Evolutionary conservation across 1,140 invertebrate genomes (phyloP).

Genomic region (Trichonephila clavipes): DNA sequence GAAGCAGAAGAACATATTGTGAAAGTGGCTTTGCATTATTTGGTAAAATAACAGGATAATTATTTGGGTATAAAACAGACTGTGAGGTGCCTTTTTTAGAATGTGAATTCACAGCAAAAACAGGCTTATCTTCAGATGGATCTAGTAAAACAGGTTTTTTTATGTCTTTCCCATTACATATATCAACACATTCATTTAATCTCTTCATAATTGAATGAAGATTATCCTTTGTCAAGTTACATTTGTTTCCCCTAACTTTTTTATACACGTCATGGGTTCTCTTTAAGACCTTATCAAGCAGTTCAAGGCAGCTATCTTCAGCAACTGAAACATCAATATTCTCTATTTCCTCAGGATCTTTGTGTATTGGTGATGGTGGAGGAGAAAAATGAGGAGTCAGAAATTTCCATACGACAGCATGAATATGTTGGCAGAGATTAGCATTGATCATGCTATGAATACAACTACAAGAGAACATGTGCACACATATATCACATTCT

Average conservation of each 20-base stretch:
- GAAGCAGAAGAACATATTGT: constrained; percentile 14
- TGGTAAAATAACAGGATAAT: constrained; percentile 25
- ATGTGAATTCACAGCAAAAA: background rate
- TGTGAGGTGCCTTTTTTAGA: background rate
- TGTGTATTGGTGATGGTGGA: background rate
- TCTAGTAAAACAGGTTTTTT: background rate
- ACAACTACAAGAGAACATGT: constrained; percentile 63
- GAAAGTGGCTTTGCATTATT: background rate
- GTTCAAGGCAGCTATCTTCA: background rate
- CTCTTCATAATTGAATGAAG: constrained; percentile 21
- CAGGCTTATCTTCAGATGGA: background rate
- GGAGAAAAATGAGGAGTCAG: constrained; percentile 24
- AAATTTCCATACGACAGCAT: constrained; percentile 63
- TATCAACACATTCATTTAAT: constrained; percentile 67
- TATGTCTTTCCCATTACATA: constrained; percentile 40
- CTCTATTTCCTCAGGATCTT: background rate
- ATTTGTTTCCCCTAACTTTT: constrained; percentile 36
- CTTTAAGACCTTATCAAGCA: constrained; percentile 4
- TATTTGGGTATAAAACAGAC: background rate
- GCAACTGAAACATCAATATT: background rate
- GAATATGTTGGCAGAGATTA: constrained; percentile 62
- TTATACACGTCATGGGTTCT: constrained; percentile 17
- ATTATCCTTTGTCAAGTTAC: background rate
- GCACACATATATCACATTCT: constrained; percentile 65
- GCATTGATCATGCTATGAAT: constrained; percentile 62